Conservation (phyloP, 2,888 invertebrate genomes). For the Drosophila barbarae region DNA sequence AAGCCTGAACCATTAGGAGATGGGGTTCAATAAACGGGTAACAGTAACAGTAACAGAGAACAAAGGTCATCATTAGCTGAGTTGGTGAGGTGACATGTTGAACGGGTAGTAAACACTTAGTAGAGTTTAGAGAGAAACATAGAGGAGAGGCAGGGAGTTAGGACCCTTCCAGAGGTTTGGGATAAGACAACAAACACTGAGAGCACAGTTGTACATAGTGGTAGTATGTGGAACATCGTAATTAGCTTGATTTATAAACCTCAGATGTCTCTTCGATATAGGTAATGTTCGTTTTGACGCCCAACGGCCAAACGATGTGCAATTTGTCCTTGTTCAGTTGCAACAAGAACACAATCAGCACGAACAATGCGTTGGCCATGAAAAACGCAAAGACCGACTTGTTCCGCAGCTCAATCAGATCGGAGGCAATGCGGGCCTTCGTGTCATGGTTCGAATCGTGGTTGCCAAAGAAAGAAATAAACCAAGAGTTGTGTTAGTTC, state of each 20-base stretch:
- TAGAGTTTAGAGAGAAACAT: slow-evolving; percentile 39
- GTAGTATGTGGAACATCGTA: slow-evolving; percentile 46
- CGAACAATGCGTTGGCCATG: slow-evolving; percentile 99
- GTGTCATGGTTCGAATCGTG: slow-evolving; percentile 72
- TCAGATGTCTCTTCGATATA: slow-evolving; percentile 95
- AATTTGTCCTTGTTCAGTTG: slow-evolving; percentile 99
- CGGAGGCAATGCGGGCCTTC: slow-evolving; percentile 90
- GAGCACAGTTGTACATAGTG: slow-evolving; percentile 45
- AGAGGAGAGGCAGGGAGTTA: slow-evolving; percentile 55
- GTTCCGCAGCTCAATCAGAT: slow-evolving; percentile 96
- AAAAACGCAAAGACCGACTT: slow-evolving; percentile 98
- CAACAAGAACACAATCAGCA: slow-evolving; percentile 98
- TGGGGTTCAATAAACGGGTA: slow-evolving; percentile 58
- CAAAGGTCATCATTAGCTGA: slow-evolving; percentile 43
- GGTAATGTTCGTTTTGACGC: slow-evolving; percentile 96
- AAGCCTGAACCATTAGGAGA: slow-evolving; percentile 65
- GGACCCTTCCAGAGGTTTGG: slow-evolving; percentile 38
- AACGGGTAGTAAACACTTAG: slow-evolving; percentile 41
- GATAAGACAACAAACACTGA: slow-evolving; percentile 44
- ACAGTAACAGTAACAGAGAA: slow-evolving; percentile 27
- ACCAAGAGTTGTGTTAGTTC: slow-evolving; percentile 79
- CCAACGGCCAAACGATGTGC: slow-evolving; percentile 98
- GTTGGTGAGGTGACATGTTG: slow-evolving; percentile 40
- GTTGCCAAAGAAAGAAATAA: slow-evolving; percentile 49
- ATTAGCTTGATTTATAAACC: slow-evolving; percentile 81